These are phyloP conservation scores for Notoglanidium macrostoma DNA, from an alignment of 2,797 vertebrate genomes.

Conservation along the genomic window DNA sequence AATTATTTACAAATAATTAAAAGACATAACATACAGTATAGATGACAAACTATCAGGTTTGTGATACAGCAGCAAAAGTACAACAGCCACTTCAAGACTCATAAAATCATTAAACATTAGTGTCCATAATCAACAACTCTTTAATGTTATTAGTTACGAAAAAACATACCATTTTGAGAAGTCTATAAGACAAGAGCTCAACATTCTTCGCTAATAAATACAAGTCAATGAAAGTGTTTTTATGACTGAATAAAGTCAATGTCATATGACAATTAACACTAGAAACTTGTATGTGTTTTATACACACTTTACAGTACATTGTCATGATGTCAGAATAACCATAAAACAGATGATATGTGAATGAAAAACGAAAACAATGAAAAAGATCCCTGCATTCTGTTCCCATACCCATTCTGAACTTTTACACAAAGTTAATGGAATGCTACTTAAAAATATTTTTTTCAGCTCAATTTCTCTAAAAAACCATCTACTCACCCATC, in stretches of 20 bases:
- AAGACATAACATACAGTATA: neutral
- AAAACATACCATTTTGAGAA: neutral
- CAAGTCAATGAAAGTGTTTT: neutral
- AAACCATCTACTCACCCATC: conserved; percentile 65
- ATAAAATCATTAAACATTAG: neutral
- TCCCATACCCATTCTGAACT: too few relatives aligned
- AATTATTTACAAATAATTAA: neutral
- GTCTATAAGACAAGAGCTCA: neutral
- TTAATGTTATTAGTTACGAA: neutral
- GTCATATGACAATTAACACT: neutral
- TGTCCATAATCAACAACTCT: neutral
- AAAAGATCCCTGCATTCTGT: too few relatives aligned
- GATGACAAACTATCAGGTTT: neutral
- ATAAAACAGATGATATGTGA: neutral
- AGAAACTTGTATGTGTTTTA: neutral
- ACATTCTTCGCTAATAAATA: neutral
- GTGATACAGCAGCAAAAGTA: neutral
- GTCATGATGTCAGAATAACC: neutral
- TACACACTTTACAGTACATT: neutral
- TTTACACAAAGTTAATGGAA: neutral
- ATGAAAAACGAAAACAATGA: too few relatives aligned
- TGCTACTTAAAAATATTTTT: neutral
- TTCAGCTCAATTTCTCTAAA: neutral
- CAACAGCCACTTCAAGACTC: neutral
- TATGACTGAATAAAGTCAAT: neutral